Percentiles rank a stretch among this genome's conserved stretches.
These are phyloP conservation scores for Fopius arisanus DNA, from an alignment of 1,140 invertebrate species.

Conservation along the genomic window DNA sequence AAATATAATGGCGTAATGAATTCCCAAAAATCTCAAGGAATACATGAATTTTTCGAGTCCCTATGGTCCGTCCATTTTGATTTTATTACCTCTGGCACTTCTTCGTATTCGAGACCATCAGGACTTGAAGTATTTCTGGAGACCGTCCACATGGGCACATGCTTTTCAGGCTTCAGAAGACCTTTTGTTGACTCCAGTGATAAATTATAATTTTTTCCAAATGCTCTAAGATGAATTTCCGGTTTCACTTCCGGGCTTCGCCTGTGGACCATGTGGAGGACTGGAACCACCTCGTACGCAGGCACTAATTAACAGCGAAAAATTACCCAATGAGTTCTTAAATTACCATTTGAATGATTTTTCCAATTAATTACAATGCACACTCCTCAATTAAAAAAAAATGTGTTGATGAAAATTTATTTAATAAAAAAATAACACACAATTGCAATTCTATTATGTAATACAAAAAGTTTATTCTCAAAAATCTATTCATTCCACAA, in stretches of 20 bases:
- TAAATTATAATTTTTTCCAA: slow-evolving; percentile 76
- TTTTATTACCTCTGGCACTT: slow-evolving; percentile 72
- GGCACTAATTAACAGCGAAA: slow-evolving; percentile 66
- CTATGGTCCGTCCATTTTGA: background rate
- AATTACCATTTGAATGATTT: slow-evolving; percentile 5
- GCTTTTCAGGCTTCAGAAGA: slow-evolving; percentile 69
- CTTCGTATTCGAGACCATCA: slow-evolving; percentile 79
- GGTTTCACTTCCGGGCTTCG: slow-evolving; percentile 66
- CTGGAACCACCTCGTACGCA: slow-evolving; percentile 72
- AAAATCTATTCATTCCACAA: too few species aligned
- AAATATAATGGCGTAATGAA: background rate
- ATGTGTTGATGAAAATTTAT: too few species aligned
- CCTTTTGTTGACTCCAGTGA: slow-evolving; percentile 77
- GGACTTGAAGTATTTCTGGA: slow-evolving; percentile 72
- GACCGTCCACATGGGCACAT: slow-evolving; percentile 80
- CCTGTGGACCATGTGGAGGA: slow-evolving; percentile 62
- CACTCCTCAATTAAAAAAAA: too few species aligned
- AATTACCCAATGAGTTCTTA: background rate
- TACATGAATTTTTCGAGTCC: background rate
- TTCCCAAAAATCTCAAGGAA: background rate
- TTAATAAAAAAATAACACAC: too few species aligned
- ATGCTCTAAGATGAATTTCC: slow-evolving; percentile 78
- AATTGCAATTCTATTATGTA: too few species aligned
- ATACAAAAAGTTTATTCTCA: too few species aligned
- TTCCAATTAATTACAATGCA: too few species aligned